A percentile compares a stretch with the other conserved stretches of the same genome.
Evolutionary conservation across 2,888 invertebrate species (phyloP).

Genomic region (Tenodera sinensis): DNA sequence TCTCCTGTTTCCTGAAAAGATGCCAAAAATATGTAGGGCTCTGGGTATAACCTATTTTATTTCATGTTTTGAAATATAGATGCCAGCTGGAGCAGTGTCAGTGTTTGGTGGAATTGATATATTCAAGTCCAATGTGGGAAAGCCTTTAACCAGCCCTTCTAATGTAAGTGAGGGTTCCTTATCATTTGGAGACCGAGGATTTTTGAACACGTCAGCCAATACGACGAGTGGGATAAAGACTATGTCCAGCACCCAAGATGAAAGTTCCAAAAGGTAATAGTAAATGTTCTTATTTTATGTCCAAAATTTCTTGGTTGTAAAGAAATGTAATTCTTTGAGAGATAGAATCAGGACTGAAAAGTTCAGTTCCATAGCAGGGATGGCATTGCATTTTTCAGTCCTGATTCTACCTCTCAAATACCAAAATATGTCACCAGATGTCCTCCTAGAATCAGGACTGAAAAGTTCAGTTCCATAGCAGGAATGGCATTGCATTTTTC

Average conservation of each 20-base stretch:
- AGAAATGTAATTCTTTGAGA: neutral
- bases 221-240: neutral
- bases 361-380: no score
- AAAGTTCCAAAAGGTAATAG: neutral
- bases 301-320: no score
- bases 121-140: neutral
- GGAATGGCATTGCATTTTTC: no score
- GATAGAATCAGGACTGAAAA: no score
- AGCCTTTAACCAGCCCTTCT: neutral
- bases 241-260: neutral
- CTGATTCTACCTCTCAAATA: no score
- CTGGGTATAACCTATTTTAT: slow-evolving; percentile 16
- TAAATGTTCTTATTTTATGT: no score
- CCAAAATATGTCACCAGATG: no score
- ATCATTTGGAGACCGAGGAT: neutral
- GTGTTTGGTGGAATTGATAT: slow-evolving; percentile 50
- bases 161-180: neutral
- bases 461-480: no score
- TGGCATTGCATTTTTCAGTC: no score
- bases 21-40: neutral
- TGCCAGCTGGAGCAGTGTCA: slow-evolving; percentile 58
- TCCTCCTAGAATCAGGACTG: no score
- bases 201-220: neutral
- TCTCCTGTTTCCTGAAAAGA: no score
- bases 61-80: slow-evolving; percentile 45